Percentiles rank a stretch among this genome's conserved stretches.
Conservation (phyloP, 1,140 invertebrate species). For the Parasteatoda tepidariorum region DNA sequence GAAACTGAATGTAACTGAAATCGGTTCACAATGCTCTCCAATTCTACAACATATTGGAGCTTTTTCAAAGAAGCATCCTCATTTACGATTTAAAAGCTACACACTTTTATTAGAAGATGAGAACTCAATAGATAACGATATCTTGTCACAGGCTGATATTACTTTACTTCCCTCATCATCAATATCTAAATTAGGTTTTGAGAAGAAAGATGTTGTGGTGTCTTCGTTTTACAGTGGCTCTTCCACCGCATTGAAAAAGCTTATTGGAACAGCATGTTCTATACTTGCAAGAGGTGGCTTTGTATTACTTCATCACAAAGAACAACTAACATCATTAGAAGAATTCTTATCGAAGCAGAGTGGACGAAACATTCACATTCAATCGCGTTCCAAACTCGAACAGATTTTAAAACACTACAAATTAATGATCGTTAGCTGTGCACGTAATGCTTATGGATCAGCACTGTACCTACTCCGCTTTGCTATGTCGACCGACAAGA, state of each 20-base stretch:
- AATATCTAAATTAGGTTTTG: too few species aligned
- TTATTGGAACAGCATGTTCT: not conserved
- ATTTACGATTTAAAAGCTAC: constrained; percentile 29
- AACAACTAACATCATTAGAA: not conserved
- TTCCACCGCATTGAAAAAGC: not conserved
- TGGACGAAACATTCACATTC: not conserved
- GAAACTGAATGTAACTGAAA: constrained; percentile 51
- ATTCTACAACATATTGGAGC: not conserved
- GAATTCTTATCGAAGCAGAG: not conserved
- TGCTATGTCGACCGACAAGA: constrained; percentile 80
- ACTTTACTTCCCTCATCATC: too few species aligned
- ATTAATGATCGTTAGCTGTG: constrained; percentile 9
- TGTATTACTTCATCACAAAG: constrained; percentile 26
- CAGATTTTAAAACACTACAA: not conserved
- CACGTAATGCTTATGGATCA: not conserved
- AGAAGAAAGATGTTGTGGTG: constrained; percentile 32
- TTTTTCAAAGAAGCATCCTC: constrained; percentile 1
- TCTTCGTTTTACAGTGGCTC: constrained; percentile 16
- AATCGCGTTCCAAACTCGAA: not conserved
- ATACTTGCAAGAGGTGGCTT: not conserved
- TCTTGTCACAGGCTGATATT: too few species aligned
- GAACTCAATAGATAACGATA: too few species aligned
- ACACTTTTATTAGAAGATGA: too few species aligned
- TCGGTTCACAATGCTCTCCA: not conserved
- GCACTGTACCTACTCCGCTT: constrained; percentile 66